Percentiles rank a stretch among this genome's conserved stretches.
Conservation (phyloP, 2,113 vertebrate genomes). For the Anoura caudifer region DNA sequence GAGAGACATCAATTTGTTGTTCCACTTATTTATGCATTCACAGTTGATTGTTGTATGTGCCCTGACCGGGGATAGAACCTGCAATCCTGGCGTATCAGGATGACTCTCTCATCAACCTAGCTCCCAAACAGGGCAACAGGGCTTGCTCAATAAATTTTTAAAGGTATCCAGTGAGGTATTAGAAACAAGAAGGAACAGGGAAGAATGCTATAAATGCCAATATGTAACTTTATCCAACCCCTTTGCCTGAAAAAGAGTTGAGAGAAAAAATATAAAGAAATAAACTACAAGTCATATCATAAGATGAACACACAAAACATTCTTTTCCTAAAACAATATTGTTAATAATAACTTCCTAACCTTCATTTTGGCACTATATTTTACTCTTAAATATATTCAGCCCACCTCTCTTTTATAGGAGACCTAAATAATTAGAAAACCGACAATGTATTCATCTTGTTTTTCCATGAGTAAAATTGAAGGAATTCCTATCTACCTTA, state of each 20-base stretch:
- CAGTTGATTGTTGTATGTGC: too few relatives aligned
- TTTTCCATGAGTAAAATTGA: slow-evolving; percentile 20
- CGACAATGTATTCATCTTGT: neutral
- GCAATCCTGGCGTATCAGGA: too few relatives aligned
- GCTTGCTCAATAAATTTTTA: neutral
- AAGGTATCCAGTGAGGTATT: neutral
- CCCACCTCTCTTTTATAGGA: neutral
- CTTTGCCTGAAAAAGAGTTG: neutral
- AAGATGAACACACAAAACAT: neutral
- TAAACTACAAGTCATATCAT: neutral
- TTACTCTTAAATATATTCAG: neutral
- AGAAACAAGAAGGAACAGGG: neutral
- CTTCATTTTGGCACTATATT: neutral
- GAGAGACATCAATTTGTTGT: too few relatives aligned
- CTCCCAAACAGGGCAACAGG: too few relatives aligned
- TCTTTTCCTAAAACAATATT: slow-evolving; percentile 20
- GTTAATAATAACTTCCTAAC: slow-evolving; percentile 7
- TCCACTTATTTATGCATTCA: too few relatives aligned
- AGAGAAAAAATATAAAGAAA: neutral
- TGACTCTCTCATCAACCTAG: too few relatives aligned
- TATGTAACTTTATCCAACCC: neutral
- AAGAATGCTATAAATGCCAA: neutral
- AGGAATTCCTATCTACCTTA: neutral
- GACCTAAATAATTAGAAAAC: slow-evolving; percentile 18
- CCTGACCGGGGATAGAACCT: too few relatives aligned